Percentiles rank a stretch among this genome's conserved stretches.
Conservation (phyloP, 2,113 vertebrate species). For the Alligator sinensis region DNA sequence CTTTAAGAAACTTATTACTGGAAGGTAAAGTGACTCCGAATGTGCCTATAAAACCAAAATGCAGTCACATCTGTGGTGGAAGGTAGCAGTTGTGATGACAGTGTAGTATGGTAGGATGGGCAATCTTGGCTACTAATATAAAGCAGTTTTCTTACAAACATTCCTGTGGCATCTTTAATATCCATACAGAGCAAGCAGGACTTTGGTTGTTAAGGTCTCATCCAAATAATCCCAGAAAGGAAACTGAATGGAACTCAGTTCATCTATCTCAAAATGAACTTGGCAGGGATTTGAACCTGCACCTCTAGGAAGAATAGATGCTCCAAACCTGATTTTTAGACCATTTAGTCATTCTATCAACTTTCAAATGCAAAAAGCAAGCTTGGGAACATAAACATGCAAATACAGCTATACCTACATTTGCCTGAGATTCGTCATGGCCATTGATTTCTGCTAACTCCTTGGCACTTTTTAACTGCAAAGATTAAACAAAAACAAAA, state of each 20-base stretch:
- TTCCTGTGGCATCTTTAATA: conserved; percentile 60
- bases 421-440: conserved; percentile 81
- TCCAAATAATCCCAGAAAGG: conserved; percentile 68
- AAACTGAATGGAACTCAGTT: conserved; percentile 65
- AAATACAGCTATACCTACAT: conserved; percentile 76
- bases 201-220: conserved; percentile 53
- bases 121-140: conserved; percentile 49
- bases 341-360: conserved; percentile 14
- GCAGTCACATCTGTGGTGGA: neutral
- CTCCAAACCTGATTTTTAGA: conserved; percentile 3
- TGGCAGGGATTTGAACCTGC: conserved; percentile 50
- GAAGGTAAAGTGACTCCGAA: neutral
- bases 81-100: conserved; percentile 13
- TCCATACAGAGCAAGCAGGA: conserved; percentile 52
- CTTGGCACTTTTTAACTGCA: conserved; percentile 84
- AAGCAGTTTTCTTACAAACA: conserved; percentile 45
- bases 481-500: conserved; percentile 54
- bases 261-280: conserved; percentile 66
- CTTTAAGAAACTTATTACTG: neutral
- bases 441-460: conserved; percentile 84
- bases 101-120: conserved; percentile 8
- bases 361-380: conserved; percentile 33
- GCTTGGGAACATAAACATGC: neutral
- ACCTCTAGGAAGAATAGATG: neutral
- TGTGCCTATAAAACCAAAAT: conserved; percentile 2